Evolutionary conservation across 1,140 invertebrate species (phyloP), one percentile per base, ranked within the genome.

Genomic region (Sycophaga agraensis): DNA sequence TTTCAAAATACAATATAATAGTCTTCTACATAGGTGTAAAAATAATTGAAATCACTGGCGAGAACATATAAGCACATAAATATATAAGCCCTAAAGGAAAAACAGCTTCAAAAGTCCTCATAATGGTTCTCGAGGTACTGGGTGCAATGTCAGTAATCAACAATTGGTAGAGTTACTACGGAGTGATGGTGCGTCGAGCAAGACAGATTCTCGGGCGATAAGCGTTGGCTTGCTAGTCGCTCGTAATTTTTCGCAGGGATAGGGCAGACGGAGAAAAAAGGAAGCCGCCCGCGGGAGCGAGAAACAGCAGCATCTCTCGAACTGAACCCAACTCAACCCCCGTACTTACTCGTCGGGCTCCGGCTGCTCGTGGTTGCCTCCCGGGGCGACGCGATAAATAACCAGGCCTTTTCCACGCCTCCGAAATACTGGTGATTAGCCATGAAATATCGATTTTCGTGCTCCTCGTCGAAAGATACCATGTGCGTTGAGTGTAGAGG

Each of bases 381-480:
- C 76, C 62, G 68, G 59, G 77, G 79, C 75, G 73, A 79, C 75
- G 72, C 69, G 74, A 81, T 81, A 78, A 81, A 79, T 81, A 80
- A 81, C 77, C 74, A 76, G 70, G 66, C 69, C 78, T 78, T 81
- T 79, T 81, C 79, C 77, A 80, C 79, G 79, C 79, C 79, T 81
- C 76, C 76, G 73, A 81, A 81, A 80, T 80, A 71, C 73, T 75
- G 77, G 78, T 80, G 78, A 80, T 81, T 79, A 81, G 74, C 74
- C 67, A 76, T 81, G 77, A 81, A 81, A 81, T 81, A 81, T 81
- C 77, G 79, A 77, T 81, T 79, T 81, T 80, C 59, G 45, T 50
- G n/a, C 14, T n/a, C n/a, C n/a, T n/a, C n/a, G n/a, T n/a, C n/a
- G n/a, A n/a, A n/a, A n/a, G n/a, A n/a, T n/a, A n/a, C n/a, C n/a